A percentile compares a stretch with the other conserved stretches of the same genome.
These are phyloP conservation scores for Philereme vetulata DNA, from an alignment of 2,888 invertebrate genomes.

Conservation along the genomic window DNA sequence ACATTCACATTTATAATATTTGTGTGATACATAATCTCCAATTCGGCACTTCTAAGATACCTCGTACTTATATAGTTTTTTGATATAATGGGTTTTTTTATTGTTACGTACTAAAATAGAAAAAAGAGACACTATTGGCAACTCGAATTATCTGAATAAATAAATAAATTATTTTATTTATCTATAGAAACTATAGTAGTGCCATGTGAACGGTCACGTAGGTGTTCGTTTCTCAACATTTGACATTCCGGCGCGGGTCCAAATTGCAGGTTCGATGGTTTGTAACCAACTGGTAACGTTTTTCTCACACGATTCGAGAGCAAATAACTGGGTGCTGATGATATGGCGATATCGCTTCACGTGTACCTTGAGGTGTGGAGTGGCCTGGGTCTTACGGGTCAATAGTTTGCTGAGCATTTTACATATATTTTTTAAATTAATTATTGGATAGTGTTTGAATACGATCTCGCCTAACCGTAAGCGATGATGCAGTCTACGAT, in stretches of 20 bases:
- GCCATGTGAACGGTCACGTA: slow-evolving; percentile 33
- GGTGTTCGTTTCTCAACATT: slow-evolving; percentile 65
- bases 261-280: slow-evolving; percentile 73
- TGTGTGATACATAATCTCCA: too few species aligned
- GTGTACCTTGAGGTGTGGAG: slow-evolving; percentile 63
- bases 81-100: too few species aligned
- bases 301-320: slow-evolving; percentile 81
- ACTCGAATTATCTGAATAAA: too few species aligned
- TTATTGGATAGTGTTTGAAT: too few species aligned
- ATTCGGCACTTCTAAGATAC: too few species aligned
- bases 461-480: too few species aligned
- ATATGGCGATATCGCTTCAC: slow-evolving; percentile 74
- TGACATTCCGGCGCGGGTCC: slow-evolving; percentile 69
- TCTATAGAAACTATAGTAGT: neutral
- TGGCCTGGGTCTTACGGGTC: slow-evolving; percentile 41
- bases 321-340: slow-evolving; percentile 80
- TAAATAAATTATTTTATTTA: too few species aligned
- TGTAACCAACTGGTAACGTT: slow-evolving; percentile 67
- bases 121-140: too few species aligned
- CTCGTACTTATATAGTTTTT: too few species aligned
- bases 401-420: slow-evolving; percentile 11
- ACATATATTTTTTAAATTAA: neutral
- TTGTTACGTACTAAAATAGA: too few species aligned
- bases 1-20: too few species aligned
- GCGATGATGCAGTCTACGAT: too few species aligned